Conservation (phyloP, 2,888 invertebrate species). For the Phyllotreta cruciferae region DNA sequence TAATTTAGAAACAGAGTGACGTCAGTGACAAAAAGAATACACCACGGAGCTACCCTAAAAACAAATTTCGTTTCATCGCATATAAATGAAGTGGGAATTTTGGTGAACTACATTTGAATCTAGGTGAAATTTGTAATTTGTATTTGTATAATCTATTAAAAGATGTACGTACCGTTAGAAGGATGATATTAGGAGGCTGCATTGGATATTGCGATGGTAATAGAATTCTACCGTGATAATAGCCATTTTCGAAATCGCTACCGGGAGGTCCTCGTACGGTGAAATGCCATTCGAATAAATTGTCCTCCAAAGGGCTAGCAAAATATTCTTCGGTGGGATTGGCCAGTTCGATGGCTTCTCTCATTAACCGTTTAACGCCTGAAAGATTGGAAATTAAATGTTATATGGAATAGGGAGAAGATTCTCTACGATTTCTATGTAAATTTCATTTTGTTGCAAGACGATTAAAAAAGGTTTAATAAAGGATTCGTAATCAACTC, state of each 20-base stretch:
- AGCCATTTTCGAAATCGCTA: constrained; percentile 88
- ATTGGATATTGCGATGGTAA: constrained; percentile 95
- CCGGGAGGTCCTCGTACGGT: constrained; percentile 89
- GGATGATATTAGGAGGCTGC: constrained; percentile 95
- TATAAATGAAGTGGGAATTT: too few species aligned
- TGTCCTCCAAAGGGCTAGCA: constrained; percentile 91
- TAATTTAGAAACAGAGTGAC: too few species aligned
- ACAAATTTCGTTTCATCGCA: too few species aligned
- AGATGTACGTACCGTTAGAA: constrained; percentile 74
- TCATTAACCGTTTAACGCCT: constrained; percentile 94
- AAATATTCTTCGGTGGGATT: constrained; percentile 89
- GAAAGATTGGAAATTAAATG: constrained; percentile 6
- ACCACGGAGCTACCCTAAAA: too few species aligned
- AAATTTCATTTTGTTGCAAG: constrained; percentile 11
- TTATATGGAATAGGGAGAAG: too few species aligned
- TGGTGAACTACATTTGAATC: too few species aligned
- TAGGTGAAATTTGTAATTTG: too few species aligned
- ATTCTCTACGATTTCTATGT: background rate
- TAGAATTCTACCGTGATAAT: constrained; percentile 91
- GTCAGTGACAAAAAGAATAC: too few species aligned
- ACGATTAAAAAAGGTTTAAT: too few species aligned
- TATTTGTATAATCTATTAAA: constrained; percentile 1
- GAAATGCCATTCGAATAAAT: constrained; percentile 98
- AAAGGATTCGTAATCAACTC: constrained; percentile 43
- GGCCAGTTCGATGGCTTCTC: constrained; percentile 86